Evolutionary conservation across 2,797 vertebrate genomes (phyloP), one percentile per base, ranked within the genome.

Genomic region (Rhynchonycteris naso): DNA sequence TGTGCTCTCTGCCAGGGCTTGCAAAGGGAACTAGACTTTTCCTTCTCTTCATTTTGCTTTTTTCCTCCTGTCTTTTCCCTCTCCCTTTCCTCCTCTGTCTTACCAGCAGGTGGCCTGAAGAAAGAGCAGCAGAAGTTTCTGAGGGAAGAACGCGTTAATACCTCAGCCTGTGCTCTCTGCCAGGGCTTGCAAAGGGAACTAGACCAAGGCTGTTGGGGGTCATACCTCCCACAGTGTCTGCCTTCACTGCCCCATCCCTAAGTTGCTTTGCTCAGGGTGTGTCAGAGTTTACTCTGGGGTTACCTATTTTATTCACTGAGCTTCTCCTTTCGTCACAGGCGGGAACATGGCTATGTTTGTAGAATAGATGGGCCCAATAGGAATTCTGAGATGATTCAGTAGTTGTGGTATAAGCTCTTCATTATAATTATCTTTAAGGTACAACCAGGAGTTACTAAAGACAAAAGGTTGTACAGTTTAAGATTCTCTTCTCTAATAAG

Each of bases 221-320:
- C 26, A 10, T 21, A 24, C 80, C 88, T 71, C 91, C 84, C 95
- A 80, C 81, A n/a, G 93, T 0, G 21, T 10, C 43, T 0, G 8
- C 72, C 38, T 75, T 66, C 87, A 5, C 47, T 47, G 68, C 58
- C 28, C 92, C n/a, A 86, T 72, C 33, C 78, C 81, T 8, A 33
- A 16, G 16, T 33, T 74, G 91, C 59, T 95, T 93, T 95, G 61
- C 85, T 95, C 63, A 92, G 94, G 95, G 86, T 94, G 88, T 83
- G 93, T 95, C 90, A 18, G 80, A 86, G 72, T 95, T 96, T 68
- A 91, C 86, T 84, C 54, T 92, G 68, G 50, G 75, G 35, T 83
- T 79, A 79, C 88, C 52, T 69, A 0, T 94, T 96, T 96, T 90
- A 92, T 91, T 68, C 91, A 35, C 7, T 54, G 63, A 96, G 80